Evolutionary conservation across 2,113 vertebrate species (phyloP), one percentile per base, ranked within the genome.

Genomic region (Indicator maculatus): DNA sequence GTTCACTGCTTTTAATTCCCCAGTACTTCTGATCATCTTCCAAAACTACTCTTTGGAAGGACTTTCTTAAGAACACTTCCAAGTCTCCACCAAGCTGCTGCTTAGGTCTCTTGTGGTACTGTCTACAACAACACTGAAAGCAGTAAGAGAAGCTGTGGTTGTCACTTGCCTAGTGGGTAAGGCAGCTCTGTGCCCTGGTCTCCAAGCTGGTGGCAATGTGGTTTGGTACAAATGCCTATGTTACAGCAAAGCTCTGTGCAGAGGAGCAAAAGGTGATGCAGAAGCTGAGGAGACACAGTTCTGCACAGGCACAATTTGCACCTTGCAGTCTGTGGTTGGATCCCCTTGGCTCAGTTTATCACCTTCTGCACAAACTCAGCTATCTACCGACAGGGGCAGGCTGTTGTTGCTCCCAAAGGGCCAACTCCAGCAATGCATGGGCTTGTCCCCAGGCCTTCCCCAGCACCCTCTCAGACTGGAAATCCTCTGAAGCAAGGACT

Each of bases 101-200:
- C 63, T n/a, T 5, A 19, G 39, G 21, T 14, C 44, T 56, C 12
- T 23, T 16, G 8, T 31, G 61, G 20, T 26, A 16, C 47, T 52
- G 39, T 4, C 60, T 26, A 50, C 4, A 16, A 41, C 5, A 16
- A 19, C 0, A 12, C 2, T 27, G 56, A 24, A 16, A 58, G 47
- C 1, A 0, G 19, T 13, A 19, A 30, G 27, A 56, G 39, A 5
- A 61, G 3, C 15, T 11, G n/a, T 1, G 1, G 52, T 9, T 8
- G 21, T 11, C 23, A 39, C 20, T 23, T 38, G n/a, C 36, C 65
- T 13, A 11, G 45, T 31, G 53, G 0, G 1, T 4, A 18, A 18
- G 4, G 3, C 55, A 23, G 41, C 1, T 2, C 77, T 16, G 5
- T 8, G 18, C 28, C 28, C 73, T 47, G 9, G 6, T 55, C 79